Evolutionary conservation across 2,113 vertebrate species (phyloP), one percentile per base, ranked within the genome.

Genomic region (Butastur rufipennis): DNA sequence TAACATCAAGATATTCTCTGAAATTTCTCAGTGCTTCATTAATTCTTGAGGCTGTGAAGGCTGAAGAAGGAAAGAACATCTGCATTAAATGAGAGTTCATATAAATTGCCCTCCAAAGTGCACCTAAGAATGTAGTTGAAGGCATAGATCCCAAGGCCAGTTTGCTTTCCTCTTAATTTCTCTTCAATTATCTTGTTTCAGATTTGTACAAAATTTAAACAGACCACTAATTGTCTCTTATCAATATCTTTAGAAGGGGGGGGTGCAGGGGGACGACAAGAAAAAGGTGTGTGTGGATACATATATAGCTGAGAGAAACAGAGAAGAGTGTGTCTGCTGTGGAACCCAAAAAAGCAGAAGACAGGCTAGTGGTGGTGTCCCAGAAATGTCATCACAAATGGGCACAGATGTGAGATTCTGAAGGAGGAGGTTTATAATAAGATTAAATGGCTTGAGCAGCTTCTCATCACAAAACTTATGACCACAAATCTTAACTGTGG

Each of bases 21-120:
- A 94, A 94, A 88, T 92, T 95, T 96, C 92, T 96, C 94, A 85
- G 59, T 77, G 52, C 95, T 97, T 97, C 94, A 95, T 94, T 96
- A 93, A 65, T 88, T 93, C 97, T 97, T 90, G 95, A 86, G 86
- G 85, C 77, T 95, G 88, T 89, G 93, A 97, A 93, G 70, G 81
- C 58, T 92, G 94, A 97, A 97, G 95, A 92, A 95, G 88, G 96
- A 94, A 95, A 96, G 89, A 96, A 93, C 38, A 83, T 94, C 90
- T 94, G 67, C 92, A 94, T 97, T 98, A 97, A 97, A 93, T 96
- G 93, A 94, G 93, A 81, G 70, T 95, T 93, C 94, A 86, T 95
- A 96, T 96, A 97, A 95, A 97, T 97, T 97, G 90, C 84, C 81
- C 77, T 96, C 26, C 95, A 94, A 98, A 98, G 97, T 48, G n/a